A percentile compares a stretch with the other conserved stretches of the same genome.
phyloP scores from a whole-genome alignment of 2,113 vertebrate genomes.

The Cinclus mexicanus region DNA sequence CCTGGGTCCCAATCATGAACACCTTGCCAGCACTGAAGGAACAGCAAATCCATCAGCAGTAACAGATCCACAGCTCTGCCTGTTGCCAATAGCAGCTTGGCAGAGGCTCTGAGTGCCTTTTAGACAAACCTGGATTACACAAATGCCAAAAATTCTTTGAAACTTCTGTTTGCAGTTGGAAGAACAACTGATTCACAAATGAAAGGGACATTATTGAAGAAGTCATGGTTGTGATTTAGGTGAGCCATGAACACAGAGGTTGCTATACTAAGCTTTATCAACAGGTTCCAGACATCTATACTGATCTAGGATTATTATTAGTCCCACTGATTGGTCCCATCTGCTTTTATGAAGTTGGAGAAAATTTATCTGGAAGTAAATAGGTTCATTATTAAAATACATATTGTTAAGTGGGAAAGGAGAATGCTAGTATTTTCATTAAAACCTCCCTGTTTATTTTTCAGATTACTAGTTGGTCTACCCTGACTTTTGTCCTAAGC shows the following conservation, averaged over 20 bases:
- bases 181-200: constrained; percentile 35
- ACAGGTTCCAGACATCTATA: neutral
- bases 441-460: neutral
- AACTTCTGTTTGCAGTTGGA: neutral
- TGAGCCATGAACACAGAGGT: neutral
- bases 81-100: constrained; percentile 10
- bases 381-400: neutral
- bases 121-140: constrained; percentile 28
- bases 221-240: neutral
- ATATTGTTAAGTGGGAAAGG: neutral
- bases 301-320: neutral
- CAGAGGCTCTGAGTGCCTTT: neutral
- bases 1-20: neutral
- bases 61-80: neutral
- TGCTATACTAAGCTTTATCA: neutral
- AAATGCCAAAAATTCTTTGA: constrained; percentile 64
- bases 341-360: neutral
- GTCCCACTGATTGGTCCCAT: neutral
- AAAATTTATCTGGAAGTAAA: neutral
- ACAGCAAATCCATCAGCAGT: neutral
- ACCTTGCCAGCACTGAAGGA: neutral
- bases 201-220: constrained; percentile 42
- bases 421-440: neutral
- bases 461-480: neutral
- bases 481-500: neutral